phyloP scores from a whole-genome alignment of 1,140 invertebrate genomes.

The Acromyrmex heyeri region DNA sequence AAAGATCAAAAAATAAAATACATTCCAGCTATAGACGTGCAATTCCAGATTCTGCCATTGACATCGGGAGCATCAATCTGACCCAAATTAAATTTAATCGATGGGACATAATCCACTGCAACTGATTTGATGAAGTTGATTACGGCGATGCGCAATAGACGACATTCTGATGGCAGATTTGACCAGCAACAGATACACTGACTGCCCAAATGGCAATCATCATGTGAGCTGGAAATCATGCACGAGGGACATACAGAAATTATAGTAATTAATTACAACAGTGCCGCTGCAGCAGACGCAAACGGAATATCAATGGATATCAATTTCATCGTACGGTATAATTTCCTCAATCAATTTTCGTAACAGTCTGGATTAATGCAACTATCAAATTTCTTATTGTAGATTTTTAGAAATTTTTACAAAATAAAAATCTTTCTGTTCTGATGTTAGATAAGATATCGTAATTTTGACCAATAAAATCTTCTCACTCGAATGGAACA shows the following conservation, averaged over 20 bases:
- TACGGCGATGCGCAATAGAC: slow-evolving; percentile 17
- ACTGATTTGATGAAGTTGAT: slow-evolving; percentile 40
- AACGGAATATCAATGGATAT: slow-evolving; percentile 3
- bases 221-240: slow-evolving; percentile 20
- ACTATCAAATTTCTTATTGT: not conserved
- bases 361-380: not conserved
- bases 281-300: not conserved
- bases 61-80: slow-evolving; percentile 27
- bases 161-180: slow-evolving; percentile 24
- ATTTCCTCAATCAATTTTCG: slow-evolving; percentile 7
- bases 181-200: slow-evolving; percentile 30
- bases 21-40: not conserved
- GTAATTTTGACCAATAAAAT: slow-evolving; percentile 3
- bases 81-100: slow-evolving; percentile 37
- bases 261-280: slow-evolving; percentile 57
- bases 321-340: not conserved
- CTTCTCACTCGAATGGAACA: not conserved
- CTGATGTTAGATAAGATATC: not conserved
- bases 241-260: slow-evolving; percentile 37
- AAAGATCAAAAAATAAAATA: slow-evolving; percentile 10
- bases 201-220: slow-evolving; percentile 15
- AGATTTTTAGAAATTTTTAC: not conserved
- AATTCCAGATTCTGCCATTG: not conserved
- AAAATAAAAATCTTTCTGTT: not conserved
- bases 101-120: slow-evolving; percentile 20